Base-by-base conservation (phyloP, 1,140 invertebrate species). In the Eueides isabella region DNA sequence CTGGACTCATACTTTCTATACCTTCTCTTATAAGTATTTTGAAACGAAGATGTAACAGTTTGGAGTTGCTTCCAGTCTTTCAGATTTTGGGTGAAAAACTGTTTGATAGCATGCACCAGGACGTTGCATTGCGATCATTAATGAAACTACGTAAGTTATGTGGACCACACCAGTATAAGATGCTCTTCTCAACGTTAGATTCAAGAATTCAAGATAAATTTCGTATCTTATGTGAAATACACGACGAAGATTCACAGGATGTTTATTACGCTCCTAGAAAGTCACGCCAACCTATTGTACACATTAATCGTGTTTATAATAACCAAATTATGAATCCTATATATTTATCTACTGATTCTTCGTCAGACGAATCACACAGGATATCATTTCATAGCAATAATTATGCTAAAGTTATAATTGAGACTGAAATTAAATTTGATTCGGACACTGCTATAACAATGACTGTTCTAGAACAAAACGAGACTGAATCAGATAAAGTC, bases 401-500 rank as follows among this genome's bases (percentile, higher is more conserved):
- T 81, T 91, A 80, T 77, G 94, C 93, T 5, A 95, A 96, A 89
- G 94, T 97, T 0, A 96, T 97, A 44, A 93, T 97, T 70, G 96
- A 97, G 91, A 97, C 96, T 0, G 96, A 97, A 93, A 96, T 97
- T 19, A 96, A 97, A 81, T 95, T 97, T 67, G 95, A 96, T 78
- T 95, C 96, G 12, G 96, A 97, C 67, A 96, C 96, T 0, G 96
- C 96, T 0, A 96, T 97, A 11, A 97, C 96, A 0, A 97, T 97
- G 96, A 96, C 96, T 1, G 96, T 97, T 71, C 86, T 97, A 0
- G 96, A 97, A 84, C 96, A 96, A 82, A 95, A 94, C 67, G 91
- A 94, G 67, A 88, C 86, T 66, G 87, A 94, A 75, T 87, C 83
- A 30, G 91, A 94, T 29, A 88, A 86, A 75, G 86, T 85, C 63